Evolutionary conservation across 2,888 invertebrate species (phyloP).

Genomic region (Drosophila neotestacea): DNA sequence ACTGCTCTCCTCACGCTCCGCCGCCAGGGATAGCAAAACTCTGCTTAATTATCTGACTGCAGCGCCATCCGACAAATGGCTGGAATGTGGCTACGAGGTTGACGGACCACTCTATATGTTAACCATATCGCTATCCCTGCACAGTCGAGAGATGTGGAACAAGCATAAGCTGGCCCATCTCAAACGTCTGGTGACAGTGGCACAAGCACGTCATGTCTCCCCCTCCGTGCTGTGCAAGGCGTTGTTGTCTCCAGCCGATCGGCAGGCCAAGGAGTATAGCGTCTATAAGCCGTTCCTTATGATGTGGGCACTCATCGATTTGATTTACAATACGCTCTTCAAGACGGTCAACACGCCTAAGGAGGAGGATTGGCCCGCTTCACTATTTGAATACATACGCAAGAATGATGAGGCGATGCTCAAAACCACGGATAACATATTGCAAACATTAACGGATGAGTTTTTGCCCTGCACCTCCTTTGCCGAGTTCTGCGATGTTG

Average conservation of each 20-base stretch:
- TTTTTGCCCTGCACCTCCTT: slow-evolving; percentile 95
- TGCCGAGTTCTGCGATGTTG: slow-evolving; percentile 96
- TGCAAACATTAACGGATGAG: slow-evolving; percentile 94
- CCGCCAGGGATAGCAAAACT: slow-evolving; percentile 91
- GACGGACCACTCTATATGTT: slow-evolving; percentile 97
- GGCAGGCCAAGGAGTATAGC: slow-evolving; percentile 89
- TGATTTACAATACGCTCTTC: slow-evolving; percentile 93
- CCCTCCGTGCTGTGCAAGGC: slow-evolving; percentile 86
- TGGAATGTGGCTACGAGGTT: slow-evolving; percentile 94
- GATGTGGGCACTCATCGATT: slow-evolving; percentile 94
- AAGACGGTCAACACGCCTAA: slow-evolving; percentile 92
- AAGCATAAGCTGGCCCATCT: slow-evolving; percentile 90
- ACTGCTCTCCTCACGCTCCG: slow-evolving; percentile 93
- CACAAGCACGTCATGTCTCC: slow-evolving; percentile 92
- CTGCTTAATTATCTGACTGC: slow-evolving; percentile 90
- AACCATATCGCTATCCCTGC: slow-evolving; percentile 92
- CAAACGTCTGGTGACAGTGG: slow-evolving; percentile 90
- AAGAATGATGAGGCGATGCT: slow-evolving; percentile 96
- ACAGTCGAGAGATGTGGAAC: slow-evolving; percentile 92
- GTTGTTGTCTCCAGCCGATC: slow-evolving; percentile 85
- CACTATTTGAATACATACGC: slow-evolving; percentile 96
- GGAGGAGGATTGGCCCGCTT: slow-evolving; percentile 95
- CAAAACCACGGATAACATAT: slow-evolving; percentile 93
- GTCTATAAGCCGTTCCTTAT: slow-evolving; percentile 95
- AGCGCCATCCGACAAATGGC: slow-evolving; percentile 87